Evolutionary conservation across 2,113 vertebrate genomes (phyloP), one percentile per base, ranked within the genome.

Genomic region (Nerophis ophidion): DNA sequence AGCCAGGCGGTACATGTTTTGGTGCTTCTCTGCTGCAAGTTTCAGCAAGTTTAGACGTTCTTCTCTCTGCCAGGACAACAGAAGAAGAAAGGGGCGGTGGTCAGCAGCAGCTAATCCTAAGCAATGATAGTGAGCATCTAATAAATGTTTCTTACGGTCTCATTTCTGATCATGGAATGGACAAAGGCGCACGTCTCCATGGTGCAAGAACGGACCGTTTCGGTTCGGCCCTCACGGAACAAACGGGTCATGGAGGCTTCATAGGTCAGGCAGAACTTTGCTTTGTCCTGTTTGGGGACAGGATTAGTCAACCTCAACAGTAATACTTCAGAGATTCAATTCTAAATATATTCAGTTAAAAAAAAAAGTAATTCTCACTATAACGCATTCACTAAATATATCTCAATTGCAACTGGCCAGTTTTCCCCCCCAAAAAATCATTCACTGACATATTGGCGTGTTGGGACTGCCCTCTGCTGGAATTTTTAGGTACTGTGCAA

Each of bases 231-330:
- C 68, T 99, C 97, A 15, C 95, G 91, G 90, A 94, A 99, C 61
- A 98, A 72, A n/a, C 97, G 94, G 0, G 97, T 99, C 97, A 99
- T 99, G 60, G 97, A 99, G 3, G 97, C 95, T 66, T 99, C 97
- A 0, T 98, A 99, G 0, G 97, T 98, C 74, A 98, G 86, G 75
- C 90, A 98, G 80, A 99, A 99, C 65, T 94, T 95, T 12, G 90
- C 90, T 90, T 96, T 99, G 79, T 98, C 95, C 97, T 99, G 79
- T 57, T 49, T 48, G 58, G 13, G 45, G n/a, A 61, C 4, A 1
- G 8, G 0, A 0, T 11, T 12, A 14, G 7, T 62, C 7, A 59
- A 4, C 0, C 19, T 45, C 4, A 3, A 48, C 17, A 52, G 11
- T 34, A 7, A 52, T 26, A 33, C 12, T 52, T 52, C 11, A 44